phyloP scores from a whole-genome alignment of 2,113 vertebrate species.

The Epinephelus moara region DNA sequence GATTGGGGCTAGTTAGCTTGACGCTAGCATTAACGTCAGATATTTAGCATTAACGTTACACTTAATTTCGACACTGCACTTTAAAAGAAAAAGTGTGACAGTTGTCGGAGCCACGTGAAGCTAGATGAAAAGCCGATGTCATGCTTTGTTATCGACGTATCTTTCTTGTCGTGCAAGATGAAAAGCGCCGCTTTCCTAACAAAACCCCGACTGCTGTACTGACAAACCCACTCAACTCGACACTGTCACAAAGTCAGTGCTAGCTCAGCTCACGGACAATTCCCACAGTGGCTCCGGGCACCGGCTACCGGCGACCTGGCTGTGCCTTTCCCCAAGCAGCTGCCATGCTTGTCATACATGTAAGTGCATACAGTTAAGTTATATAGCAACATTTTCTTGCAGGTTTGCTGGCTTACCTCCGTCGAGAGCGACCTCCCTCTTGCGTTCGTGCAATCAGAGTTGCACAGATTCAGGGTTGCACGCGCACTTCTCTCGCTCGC shows the following conservation, averaged over 20 bases:
- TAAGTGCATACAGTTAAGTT: slow-evolving; percentile 55
- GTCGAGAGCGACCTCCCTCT: slow-evolving; percentile 80
- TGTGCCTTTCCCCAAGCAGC: slow-evolving; percentile 5
- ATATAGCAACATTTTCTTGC: slow-evolving; percentile 47
- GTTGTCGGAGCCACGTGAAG: neutral
- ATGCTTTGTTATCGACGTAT: slow-evolving; percentile 19
- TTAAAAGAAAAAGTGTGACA: slow-evolving; percentile 43
- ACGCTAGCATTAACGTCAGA: slow-evolving; percentile 67
- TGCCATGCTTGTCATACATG: slow-evolving; percentile 61
- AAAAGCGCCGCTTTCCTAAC: slow-evolving; percentile 54
- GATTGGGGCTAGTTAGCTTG: slow-evolving; percentile 76
- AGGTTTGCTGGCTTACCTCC: slow-evolving; percentile 77
- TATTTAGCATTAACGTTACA: slow-evolving; percentile 54
- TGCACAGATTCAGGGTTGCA: slow-evolving; percentile 77
- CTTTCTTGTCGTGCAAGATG: slow-evolving; percentile 25
- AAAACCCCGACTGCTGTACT: slow-evolving; percentile 56
- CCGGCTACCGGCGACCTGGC: slow-evolving; percentile 24
- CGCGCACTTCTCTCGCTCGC: slow-evolving; percentile 58
- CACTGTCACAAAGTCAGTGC: slow-evolving; percentile 73
- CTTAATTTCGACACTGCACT: slow-evolving; percentile 22
- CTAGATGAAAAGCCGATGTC: slow-evolving; percentile 17
- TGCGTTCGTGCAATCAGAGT: slow-evolving; percentile 77
- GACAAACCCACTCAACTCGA: slow-evolving; percentile 71
- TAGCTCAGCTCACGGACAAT: slow-evolving; percentile 45
- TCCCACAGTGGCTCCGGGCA: slow-evolving; percentile 32